Evolutionary conservation across 2,888 invertebrate genomes (phyloP), one percentile per base, ranked within the genome.

Genomic region (Leptura quadrifasciata): DNA sequence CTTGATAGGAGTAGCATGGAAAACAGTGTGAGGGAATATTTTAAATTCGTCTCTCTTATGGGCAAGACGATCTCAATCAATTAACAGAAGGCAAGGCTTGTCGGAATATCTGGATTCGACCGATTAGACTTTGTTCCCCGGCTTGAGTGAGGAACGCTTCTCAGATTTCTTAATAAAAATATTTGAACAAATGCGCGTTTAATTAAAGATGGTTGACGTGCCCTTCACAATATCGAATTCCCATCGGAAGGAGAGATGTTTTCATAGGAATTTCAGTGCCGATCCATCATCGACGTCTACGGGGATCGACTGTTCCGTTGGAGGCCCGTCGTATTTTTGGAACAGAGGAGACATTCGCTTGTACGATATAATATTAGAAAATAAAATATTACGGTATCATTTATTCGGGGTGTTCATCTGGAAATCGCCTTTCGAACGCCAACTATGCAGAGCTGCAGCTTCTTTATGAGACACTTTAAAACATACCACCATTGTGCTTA

Each of bases 21-120:
- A 39, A 39, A 39, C 35, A 39, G 10, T 10, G 1, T 10, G 35
- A 39, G 10, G 10, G 35, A 10, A 39, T 39, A 5, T 39, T 39
- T 39, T 39, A 39, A 39, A 39, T 39, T 10, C 10, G 10, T 10
- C 10, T 39, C 10, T 39, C 35, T 5, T 10, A 39, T 39, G 9
- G 35, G 35, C 35, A 39, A 39, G 47, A 4, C 10, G n/a, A n/a
- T 47, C n/a, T 3, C 47, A 47, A 47, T 47, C 47, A 47, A n/a
- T n/a, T 0, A n/a, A 15, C 15, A 15, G 47, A 39, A 47, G 17
- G 5, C 1, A n/a, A 47, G 15, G 4, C 47, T 5, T 47, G 47
- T 47, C 47, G 47, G 47, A 47, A 47, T 47, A 47, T 47, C n/a
- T 47, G 47, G 47, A 47, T 47, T n/a, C n/a, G n/a, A 15, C n/a